Evolutionary conservation across 2,113 vertebrate genomes (phyloP).

Genomic region (Empidonax traillii): DNA sequence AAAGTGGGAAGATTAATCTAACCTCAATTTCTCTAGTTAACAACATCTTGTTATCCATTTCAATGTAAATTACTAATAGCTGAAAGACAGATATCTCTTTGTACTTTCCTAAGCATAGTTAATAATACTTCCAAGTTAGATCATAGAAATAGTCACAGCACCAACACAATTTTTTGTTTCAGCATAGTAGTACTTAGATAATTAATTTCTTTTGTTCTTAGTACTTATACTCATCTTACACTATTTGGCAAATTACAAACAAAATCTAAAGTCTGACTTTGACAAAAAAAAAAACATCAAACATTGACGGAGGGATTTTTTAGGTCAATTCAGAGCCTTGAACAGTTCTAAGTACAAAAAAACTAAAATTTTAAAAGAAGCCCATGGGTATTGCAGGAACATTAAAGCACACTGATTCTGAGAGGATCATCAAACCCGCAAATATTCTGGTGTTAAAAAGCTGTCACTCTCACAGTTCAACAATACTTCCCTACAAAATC

Average conservation of each 20-base stretch:
- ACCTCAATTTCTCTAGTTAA: not conserved
- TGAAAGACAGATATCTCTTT: not conserved
- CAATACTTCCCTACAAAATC: not conserved
- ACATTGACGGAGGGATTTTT: not conserved
- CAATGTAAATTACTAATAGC: not conserved
- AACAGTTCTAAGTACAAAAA: not conserved
- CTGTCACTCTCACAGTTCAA: not conserved
- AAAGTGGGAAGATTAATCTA: not conserved
- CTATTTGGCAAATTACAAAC: not conserved
- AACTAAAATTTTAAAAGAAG: not conserved
- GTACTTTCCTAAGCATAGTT: not conserved
- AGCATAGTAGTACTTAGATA: not conserved
- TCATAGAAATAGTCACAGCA: not conserved
- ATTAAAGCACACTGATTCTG: not conserved
- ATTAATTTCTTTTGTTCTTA: not conserved
- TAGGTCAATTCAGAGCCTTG: not conserved
- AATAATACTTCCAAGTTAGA: not conserved
- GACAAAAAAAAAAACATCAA: not conserved
- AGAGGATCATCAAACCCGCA: not conserved
- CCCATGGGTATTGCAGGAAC: not conserved
- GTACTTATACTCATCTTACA: not conserved
- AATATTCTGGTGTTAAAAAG: not conserved
- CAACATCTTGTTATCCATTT: not conserved
- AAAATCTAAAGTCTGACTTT: not conserved
- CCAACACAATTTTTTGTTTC: not conserved